A percentile compares a stretch with the other conserved stretches of the same genome.
These are phyloP conservation scores for Trichopoda pennipes DNA, from an alignment of 2,888 invertebrate species.

Conservation along the genomic window DNA sequence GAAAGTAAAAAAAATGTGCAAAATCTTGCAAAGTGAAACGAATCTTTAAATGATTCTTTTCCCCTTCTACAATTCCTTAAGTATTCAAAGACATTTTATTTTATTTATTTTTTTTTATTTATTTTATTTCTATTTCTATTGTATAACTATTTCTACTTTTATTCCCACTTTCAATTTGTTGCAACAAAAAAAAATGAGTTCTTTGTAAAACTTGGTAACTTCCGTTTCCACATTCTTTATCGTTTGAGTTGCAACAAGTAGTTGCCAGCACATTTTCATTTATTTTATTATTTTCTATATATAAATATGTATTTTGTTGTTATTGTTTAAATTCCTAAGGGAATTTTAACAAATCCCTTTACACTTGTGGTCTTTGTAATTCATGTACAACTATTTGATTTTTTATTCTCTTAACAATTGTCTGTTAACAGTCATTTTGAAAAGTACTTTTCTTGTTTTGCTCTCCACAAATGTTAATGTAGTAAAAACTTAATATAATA, in stretches of 20 bases:
- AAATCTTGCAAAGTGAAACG: conserved; percentile 22
- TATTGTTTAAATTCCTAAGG: conserved; percentile 32
- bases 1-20: conserved; percentile 7
- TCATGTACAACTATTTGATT: conserved; percentile 63
- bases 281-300: conserved; percentile 20
- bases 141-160: conserved; percentile 25
- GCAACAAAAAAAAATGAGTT: conserved; percentile 15
- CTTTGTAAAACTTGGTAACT: conserved; percentile 63
- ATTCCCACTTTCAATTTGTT: background rate
- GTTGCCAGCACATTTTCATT: conserved; percentile 52
- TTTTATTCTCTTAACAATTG: conserved; percentile 19
- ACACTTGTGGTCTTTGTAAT: conserved; percentile 66
- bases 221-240: conserved; percentile 51
- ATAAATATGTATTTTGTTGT: background rate
- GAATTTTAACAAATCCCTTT: conserved; percentile 60
- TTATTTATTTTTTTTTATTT: conserved; percentile 42
- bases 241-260: conserved; percentile 65
- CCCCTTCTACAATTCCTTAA: conserved; percentile 42
- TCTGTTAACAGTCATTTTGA: conserved; percentile 49
- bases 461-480: conserved; percentile 1
- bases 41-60: conserved; percentile 19
- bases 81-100: conserved; percentile 42
- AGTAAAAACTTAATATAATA: background rate
- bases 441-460: conserved; percentile 28
- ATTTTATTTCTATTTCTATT: conserved; percentile 31